Base-by-base conservation (phyloP, 2,113 vertebrate genomes). In the Cnemophilus loriae region DNA sequence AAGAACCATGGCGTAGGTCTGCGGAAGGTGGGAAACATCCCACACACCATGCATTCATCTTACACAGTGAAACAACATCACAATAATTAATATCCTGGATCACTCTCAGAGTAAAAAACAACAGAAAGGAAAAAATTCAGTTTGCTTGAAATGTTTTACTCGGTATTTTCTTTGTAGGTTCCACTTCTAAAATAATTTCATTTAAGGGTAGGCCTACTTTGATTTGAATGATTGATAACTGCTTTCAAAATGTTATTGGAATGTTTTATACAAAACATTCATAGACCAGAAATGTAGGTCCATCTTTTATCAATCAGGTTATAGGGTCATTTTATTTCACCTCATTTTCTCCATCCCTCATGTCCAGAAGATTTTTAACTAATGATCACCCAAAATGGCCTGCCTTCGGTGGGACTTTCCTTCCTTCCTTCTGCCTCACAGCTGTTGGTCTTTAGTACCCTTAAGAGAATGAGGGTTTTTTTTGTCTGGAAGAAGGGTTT, bases 361-460 rank as follows among this genome's bases (percentile, higher is more conserved):
- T 8, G 5, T 69, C 49, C 32, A 46, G 41, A 71, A 83, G 7
- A 18, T 53, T 53, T 80, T 83, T 26, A 61, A 53, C 11, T 65
- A 26, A 53, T n/a, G n/a, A n/a, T 81, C 19, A 37, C 0, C 1
- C 9, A 22, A 11, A 49, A 16, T 41, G 2, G 1, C 2, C 7
- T 91, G 6, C 8, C 7, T 74, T 81, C 18, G 28, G 11, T 24
- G 9, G 8, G 11, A 70, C 9, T 60, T 60, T n/a, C n/a, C 65
- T 77, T 10, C n/a, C n/a, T 76, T 13, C 10, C 6, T 80, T 75
- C 26, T 79, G 11, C 6, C 3, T 10, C 20, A 32, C 37, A 61
- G 11, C 10, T 46, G 46, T 67, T 3, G 2, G 13, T 57, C 18
- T 84, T 1, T 1, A 6, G 8, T 41, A 49, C 6, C 6, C 14